These are phyloP conservation scores for Myocastor coypus DNA, from an alignment of 2,113 vertebrate species.

Conservation along the genomic window DNA sequence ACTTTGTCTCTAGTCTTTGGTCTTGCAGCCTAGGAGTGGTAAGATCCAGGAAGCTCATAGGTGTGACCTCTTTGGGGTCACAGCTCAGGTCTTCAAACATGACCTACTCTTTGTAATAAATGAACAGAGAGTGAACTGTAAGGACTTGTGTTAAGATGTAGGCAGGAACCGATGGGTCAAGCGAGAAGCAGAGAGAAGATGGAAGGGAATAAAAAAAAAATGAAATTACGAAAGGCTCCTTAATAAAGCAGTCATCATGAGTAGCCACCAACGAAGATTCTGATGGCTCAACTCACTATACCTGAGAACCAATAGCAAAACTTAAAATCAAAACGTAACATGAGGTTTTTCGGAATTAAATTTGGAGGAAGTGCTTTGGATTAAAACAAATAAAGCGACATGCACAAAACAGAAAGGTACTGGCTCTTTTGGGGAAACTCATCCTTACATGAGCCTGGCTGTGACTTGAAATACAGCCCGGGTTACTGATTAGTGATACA, in stretches of 20 bases:
- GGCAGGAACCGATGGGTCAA: not conserved
- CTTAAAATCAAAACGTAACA: conserved; percentile 23
- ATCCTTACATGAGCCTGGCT: conserved; percentile 61
- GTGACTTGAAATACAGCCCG: conserved; percentile 34
- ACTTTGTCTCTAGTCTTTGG: not conserved
- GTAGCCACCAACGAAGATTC: not conserved
- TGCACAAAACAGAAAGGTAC: conserved; percentile 73
- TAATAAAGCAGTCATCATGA: not conserved
- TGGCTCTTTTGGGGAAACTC: conserved; percentile 73
- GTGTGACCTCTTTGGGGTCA: not conserved
- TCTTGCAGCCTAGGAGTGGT: not conserved
- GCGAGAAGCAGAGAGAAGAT: not conserved
- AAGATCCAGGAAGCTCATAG: not conserved
- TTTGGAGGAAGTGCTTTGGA: conserved; percentile 47
- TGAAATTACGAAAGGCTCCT: not conserved
- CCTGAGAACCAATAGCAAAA: not conserved
- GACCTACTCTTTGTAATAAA: not conserved
- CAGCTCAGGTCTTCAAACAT: not conserved
- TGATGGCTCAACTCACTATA: not conserved
- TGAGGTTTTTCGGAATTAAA: conserved; percentile 74
- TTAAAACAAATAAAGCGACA: conserved; percentile 54
- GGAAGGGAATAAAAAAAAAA: not conserved
- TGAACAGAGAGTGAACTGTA: not conserved
- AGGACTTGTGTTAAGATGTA: not conserved
- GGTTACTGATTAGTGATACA: conserved; percentile 17